phyloP scores from a whole-genome alignment of 2,797 vertebrate species.

The Melanotaenia trifasciata region DNA sequence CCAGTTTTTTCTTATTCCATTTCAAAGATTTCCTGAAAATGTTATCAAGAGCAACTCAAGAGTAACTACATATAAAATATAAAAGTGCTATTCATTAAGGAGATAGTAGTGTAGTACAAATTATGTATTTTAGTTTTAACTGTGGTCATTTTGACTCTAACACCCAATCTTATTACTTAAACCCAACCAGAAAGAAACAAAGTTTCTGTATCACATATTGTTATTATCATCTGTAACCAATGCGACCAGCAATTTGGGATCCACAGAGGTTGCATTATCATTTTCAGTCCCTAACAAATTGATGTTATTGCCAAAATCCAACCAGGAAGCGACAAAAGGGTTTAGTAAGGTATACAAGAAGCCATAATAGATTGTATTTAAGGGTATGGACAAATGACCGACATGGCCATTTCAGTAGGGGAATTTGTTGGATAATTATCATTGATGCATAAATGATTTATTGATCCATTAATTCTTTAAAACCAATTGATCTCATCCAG shows the following conservation, averaged over 20 bases:
- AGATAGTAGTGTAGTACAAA: background rate
- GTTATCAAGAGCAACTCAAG: background rate
- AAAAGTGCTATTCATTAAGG: background rate
- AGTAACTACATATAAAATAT: background rate
- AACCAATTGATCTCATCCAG: background rate
- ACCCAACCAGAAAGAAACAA: background rate
- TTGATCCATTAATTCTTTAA: background rate
- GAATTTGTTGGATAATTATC: background rate
- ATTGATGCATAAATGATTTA: background rate
- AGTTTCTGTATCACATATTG: background rate
- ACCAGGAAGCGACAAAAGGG: background rate
- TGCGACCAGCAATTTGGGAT: no score
- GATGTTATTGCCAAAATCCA: background rate
- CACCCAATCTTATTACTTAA: background rate
- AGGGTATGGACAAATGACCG: background rate
- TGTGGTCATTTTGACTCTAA: background rate
- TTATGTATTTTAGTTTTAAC: background rate
- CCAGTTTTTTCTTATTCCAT: no score
- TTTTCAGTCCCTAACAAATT: background rate
- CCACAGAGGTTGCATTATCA: no score
- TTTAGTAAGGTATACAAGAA: background rate
- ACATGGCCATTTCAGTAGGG: background rate
- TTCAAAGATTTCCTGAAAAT: no score
- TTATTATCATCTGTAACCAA: background rate
- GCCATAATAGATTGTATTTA: background rate